phyloP scores from a whole-genome alignment of 2,113 vertebrate species.

The Poicephalus gulielmi region DNA sequence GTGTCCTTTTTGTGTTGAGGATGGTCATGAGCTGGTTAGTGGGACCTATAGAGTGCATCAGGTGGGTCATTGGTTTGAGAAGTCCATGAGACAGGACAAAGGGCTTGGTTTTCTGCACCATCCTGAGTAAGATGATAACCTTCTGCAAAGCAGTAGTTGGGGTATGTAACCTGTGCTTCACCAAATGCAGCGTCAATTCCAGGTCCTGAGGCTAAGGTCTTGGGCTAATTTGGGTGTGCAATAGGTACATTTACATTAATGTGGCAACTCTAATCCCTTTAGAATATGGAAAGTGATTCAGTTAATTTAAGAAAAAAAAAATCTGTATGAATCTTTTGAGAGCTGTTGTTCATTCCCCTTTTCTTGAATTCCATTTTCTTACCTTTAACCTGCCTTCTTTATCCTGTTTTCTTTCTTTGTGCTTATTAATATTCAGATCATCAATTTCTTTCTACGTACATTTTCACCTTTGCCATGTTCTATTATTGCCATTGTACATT shows the following conservation, averaged over 20 bases:
- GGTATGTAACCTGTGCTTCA: not conserved
- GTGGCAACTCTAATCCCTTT: not conserved
- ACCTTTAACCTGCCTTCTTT: not conserved
- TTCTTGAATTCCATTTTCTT: not conserved
- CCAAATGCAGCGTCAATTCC: not conserved
- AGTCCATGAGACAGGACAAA: not conserved
- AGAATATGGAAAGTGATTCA: not conserved
- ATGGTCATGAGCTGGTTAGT: not conserved
- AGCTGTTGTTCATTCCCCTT: not conserved
- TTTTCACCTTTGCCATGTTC: constrained; percentile 38
- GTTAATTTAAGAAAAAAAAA: not conserved
- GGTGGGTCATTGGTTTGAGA: not conserved
- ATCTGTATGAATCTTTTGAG: not conserved
- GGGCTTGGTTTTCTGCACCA: fast-evolving
- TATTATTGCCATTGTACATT: constrained; percentile 5
- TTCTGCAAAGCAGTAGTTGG: not conserved
- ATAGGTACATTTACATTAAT: not conserved
- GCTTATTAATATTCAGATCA: constrained; percentile 15
- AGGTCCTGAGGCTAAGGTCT: not conserved
- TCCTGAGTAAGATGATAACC: not conserved
- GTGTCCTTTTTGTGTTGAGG: no score
- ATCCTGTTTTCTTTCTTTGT: not conserved
- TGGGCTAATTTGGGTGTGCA: not conserved
- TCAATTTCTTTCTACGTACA: not conserved
- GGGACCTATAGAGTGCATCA: not conserved